These are phyloP conservation scores for Hofmannophila pseudospretella DNA, from an alignment of 2,888 invertebrate genomes.

Conservation along the genomic window DNA sequence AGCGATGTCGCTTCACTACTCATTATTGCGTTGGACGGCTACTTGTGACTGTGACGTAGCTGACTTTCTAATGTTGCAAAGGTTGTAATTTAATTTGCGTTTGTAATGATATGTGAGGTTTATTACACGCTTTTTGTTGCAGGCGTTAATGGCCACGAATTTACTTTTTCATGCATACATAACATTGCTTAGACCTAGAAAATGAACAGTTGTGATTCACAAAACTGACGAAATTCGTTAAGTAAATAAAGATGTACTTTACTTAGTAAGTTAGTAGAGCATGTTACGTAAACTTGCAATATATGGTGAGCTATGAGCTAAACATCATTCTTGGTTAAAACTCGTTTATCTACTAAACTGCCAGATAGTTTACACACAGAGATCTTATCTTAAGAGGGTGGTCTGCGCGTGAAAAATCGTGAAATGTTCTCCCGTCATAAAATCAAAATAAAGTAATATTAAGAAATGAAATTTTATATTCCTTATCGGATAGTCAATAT, in stretches of 20 bases:
- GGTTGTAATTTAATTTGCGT: slow-evolving; percentile 44
- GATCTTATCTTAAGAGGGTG: too few relatives aligned
- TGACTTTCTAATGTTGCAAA: slow-evolving; percentile 63
- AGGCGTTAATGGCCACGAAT: neutral
- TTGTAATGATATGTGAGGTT: slow-evolving; percentile 33
- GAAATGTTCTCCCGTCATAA: too few relatives aligned
- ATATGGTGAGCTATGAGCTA: slow-evolving; percentile 3
- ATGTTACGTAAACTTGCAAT: slow-evolving; percentile 6
- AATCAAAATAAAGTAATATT: too few relatives aligned
- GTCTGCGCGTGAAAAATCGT: too few relatives aligned
- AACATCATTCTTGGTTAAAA: slow-evolving; percentile 17
- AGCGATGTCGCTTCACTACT: slow-evolving; percentile 33
- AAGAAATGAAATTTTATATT: too few relatives aligned
- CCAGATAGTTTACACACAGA: too few relatives aligned
- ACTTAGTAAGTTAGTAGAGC: slow-evolving; percentile 9
- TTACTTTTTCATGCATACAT: neutral
- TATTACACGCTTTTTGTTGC: slow-evolving; percentile 21
- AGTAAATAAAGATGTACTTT: neutral
- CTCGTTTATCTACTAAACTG: too few relatives aligned
- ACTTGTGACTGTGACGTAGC: slow-evolving; percentile 56
- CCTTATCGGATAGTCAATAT: too few relatives aligned
- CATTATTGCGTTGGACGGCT: slow-evolving; percentile 58
- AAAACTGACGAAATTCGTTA: too few relatives aligned
- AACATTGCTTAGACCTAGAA: neutral
- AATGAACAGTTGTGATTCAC: neutral